A percentile compares a stretch with the other conserved stretches of the same genome.
These are phyloP conservation scores for Drosophila prosaltans DNA, from an alignment of 1,140 invertebrate species.

Conservation along the genomic window DNA sequence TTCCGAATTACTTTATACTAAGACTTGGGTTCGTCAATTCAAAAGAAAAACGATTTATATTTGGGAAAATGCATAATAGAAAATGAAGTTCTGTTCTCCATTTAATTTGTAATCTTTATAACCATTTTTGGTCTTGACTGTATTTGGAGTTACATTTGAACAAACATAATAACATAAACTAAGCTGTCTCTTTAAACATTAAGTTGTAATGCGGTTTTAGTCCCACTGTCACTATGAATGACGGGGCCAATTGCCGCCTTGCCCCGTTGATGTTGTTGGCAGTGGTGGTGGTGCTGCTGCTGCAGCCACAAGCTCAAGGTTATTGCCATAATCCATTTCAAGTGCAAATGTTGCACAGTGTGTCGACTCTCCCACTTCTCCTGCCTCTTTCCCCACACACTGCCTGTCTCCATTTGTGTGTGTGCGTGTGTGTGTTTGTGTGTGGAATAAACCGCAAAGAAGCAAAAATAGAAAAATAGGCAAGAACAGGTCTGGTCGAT, in stretches of 20 bases:
- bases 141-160: background rate
- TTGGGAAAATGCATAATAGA: background rate
- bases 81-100: background rate
- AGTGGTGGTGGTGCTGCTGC: conserved; percentile 15
- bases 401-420: background rate
- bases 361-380: conserved; percentile 1
- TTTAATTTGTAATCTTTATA: background rate
- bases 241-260: conserved; percentile 25
- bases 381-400: background rate
- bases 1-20: too few species aligned
- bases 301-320: conserved; percentile 73
- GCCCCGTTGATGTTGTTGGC: background rate
- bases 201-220: conserved; percentile 4
- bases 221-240: conserved; percentile 14
- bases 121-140: background rate
- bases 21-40: background rate
- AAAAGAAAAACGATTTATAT: background rate
- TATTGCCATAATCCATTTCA: conserved; percentile 81
- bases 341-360: conserved; percentile 75
- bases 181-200: background rate
- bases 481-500: conserved; percentile 21
- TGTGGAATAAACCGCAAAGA: conserved; percentile 33
- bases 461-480: conserved; percentile 47
- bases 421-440: conserved; percentile 8
- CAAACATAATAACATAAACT: background rate